Base-by-base conservation (phyloP, 2,888 invertebrate genomes). In the Andrena bucephala region DNA sequence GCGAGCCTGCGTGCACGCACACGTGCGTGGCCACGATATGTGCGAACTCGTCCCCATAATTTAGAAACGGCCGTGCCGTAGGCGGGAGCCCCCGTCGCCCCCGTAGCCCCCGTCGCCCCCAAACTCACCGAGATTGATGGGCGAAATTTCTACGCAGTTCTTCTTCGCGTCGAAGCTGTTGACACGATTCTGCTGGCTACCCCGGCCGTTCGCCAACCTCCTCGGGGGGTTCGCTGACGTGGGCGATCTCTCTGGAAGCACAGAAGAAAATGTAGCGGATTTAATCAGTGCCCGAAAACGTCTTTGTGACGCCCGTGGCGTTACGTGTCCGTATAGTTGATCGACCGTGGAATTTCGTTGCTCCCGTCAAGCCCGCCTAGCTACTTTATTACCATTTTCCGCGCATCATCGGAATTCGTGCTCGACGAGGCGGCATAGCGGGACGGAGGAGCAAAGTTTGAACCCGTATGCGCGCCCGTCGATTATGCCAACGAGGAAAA, bases 121-220 rank as follows among this genome's bases (percentile, higher is more conserved):
- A 20, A 20, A 90, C 91, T 92, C 74, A 93, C 93, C 93, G 74
- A 92, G 92, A 90, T 91, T 92, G 75, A 91, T 89, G 71, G 91
- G 89, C 85, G 92, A 91, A 74, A 92, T 90, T 57, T 90, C 90
- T 57, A 90, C 83, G 69, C 91, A 90, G 77, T 89, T 91, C 82
- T 93, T 93, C 86, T 93, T 93, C 65, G 88, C 88, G 60, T 93
- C 93, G 84, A 91, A 91, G 87, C 89, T 92, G 77, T 90, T 92
- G 74, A 89, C 90, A 76, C 93, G 92, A 67, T 88, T 80, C 81
- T 90, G 92, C 59, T 90, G 91, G 73, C 78, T 89, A 67, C 85
- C 87, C 60, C 92, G 91, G 69, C 93, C 92, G 72, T 92, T 93
- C 8, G 88, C 77, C 48, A 91, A 86, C 85, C 93, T 91, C 80